These are phyloP conservation scores for Euura lappo DNA, from an alignment of 1,140 invertebrate genomes.

Conservation along the genomic window DNA sequence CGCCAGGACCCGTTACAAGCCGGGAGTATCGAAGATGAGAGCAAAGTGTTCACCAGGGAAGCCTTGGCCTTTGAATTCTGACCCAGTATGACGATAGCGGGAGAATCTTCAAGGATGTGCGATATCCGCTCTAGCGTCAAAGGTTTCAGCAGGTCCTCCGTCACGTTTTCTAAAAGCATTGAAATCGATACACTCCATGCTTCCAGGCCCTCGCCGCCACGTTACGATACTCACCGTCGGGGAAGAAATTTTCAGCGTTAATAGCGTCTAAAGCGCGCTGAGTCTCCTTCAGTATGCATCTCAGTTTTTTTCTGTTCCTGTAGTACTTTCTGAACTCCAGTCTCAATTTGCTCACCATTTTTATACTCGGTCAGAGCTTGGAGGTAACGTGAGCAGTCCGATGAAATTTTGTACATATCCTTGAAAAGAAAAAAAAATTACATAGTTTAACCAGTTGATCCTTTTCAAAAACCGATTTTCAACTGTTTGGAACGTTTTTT, in stretches of 20 bases:
- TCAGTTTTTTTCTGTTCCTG: conserved; percentile 59
- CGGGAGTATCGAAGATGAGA: conserved; percentile 71
- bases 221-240: conserved; percentile 63
- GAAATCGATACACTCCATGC: conserved; percentile 3
- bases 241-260: conserved; percentile 65
- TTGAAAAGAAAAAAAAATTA: no score
- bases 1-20: conserved; percentile 64
- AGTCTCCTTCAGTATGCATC: conserved; percentile 71
- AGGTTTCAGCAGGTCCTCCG: conserved; percentile 58
- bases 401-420: no score
- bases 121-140: conserved; percentile 59
- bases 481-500: no score
- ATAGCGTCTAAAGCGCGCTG: conserved; percentile 70
- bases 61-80: conserved; percentile 74
- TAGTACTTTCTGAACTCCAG: conserved; percentile 64
- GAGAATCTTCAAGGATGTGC: conserved; percentile 59
- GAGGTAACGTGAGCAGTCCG: no score
- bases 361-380: conserved; percentile 18
- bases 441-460: no score
- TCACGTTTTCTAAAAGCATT: conserved; percentile 56
- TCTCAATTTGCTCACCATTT: conserved; percentile 59
- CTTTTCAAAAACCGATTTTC: no score
- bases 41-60: conserved; percentile 74
- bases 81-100: conserved; percentile 73
- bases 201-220: no score